Base-by-base conservation (phyloP, 2,113 vertebrate species). In the Aramus guarauna region DNA sequence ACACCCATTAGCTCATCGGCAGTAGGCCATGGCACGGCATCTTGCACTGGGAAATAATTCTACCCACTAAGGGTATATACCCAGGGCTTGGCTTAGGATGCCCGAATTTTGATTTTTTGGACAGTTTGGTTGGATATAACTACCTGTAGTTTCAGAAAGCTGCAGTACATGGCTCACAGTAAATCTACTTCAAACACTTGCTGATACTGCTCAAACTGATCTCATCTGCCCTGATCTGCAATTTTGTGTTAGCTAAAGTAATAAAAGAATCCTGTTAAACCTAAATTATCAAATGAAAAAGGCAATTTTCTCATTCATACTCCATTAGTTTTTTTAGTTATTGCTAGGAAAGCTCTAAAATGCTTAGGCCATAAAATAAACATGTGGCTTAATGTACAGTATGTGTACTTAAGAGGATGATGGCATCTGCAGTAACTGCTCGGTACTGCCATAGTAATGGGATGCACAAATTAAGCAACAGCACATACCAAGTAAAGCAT, bases 371-470 rank as follows among this genome's bases (percentile, higher is more conserved):
- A 95, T 96, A 96, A 95, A 96, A 97, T 96, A 94, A 97, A 96
- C 93, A 92, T 96, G 94, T 96, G 95, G 96, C 95, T 97, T 95
- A 97, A 96, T 96, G 81, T 96, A 96, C 94, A 97, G 94, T 87
- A 92, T 95, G 81, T 95, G 88, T 97, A 92, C 92, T 96, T 92
- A 95, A 94, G 95, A 96, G 72, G 81, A 94, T 56, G 92, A 95
- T 90, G 72, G 95, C 90, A 89, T 92, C 95, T 92, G 93, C 94
- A 95, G 95, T 88, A 83, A 92, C 89, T 93, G 93, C 77, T 97
- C 75, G 60, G 87, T 79, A 90, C 69, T 93, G 94, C 81, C 47
- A 26, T 18, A 73, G 85, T 77, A 95, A 96, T 82, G 60, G 79
- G 76, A 94, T 78, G 55, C 86, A 95, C 91, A 96, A 95, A 94